Evolutionary conservation across 2,113 vertebrate genomes (phyloP).

Genomic region (Pitta sordida): DNA sequence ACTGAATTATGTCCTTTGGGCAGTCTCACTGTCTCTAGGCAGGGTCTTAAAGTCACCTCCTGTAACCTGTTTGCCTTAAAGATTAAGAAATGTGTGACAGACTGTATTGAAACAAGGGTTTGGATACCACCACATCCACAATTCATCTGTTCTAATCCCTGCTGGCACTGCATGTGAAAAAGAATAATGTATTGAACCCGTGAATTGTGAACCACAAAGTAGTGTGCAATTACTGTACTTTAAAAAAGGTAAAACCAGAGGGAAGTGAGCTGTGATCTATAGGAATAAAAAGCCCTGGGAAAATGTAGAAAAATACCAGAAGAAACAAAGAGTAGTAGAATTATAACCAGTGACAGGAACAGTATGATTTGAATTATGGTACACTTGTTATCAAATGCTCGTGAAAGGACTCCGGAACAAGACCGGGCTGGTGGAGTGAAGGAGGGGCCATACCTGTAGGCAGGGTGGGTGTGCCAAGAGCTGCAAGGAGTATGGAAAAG

Average conservation of each 20-base stretch:
- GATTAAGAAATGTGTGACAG: background rate
- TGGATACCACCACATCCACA: background rate
- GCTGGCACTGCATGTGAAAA: background rate
- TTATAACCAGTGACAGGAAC: background rate
- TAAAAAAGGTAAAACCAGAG: background rate
- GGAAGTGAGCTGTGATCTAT: background rate
- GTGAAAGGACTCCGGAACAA: background rate
- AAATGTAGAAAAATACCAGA: background rate
- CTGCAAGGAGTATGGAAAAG: background rate
- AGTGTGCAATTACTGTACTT: no score
- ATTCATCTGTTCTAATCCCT: background rate
- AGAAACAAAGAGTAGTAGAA: background rate
- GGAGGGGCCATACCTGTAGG: no score
- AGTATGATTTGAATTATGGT: background rate
- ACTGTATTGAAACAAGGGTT: background rate
- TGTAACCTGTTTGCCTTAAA: background rate
- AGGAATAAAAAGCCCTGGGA: background rate
- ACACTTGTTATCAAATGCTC: background rate
- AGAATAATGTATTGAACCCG: no score
- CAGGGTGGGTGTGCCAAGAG: accelerated
- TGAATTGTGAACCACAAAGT: no score
- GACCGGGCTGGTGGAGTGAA: background rate
- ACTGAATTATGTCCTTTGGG: background rate
- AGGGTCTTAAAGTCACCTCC: background rate
- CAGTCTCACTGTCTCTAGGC: background rate